phyloP scores from a whole-genome alignment of 2,113 vertebrate species.

The Nansenia antarctica region DNA sequence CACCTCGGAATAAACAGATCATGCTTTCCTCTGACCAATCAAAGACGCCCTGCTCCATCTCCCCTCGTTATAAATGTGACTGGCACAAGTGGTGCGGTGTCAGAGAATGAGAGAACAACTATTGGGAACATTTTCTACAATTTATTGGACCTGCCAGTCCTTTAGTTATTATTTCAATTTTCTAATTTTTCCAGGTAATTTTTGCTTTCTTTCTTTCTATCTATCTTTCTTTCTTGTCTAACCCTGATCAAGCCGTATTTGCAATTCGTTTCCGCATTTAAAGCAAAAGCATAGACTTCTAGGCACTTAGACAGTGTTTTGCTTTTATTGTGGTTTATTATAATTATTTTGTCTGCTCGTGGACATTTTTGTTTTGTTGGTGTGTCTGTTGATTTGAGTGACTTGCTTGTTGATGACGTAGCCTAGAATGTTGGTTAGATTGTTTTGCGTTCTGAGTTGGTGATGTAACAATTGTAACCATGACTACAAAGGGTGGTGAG shows the following conservation, averaged over 20 bases:
- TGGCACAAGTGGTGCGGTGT: background rate
- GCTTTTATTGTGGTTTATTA: background rate
- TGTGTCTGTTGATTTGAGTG: background rate
- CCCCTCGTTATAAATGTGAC: conserved; percentile 58
- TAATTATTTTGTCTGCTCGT: background rate
- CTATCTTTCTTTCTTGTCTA: background rate
- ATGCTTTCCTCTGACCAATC: conserved; percentile 47
- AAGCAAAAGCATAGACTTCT: background rate
- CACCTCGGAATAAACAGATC: conserved; percentile 6
- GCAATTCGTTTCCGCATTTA: background rate
- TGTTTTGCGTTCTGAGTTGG: background rate
- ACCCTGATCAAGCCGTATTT: background rate
- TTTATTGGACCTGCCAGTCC: conserved; percentile 62
- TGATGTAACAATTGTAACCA: conserved; percentile 51
- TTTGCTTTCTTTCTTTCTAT: background rate
- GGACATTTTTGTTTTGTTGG: background rate
- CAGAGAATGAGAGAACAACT: conserved; percentile 63
- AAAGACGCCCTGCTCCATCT: conserved; percentile 30
- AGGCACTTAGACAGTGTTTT: background rate
- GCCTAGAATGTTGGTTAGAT: background rate
- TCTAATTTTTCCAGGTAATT: conserved; percentile 59
- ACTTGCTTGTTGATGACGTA: background rate
- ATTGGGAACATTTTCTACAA: background rate
- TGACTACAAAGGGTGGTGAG: conserved; percentile 32
- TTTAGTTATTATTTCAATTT: conserved; percentile 63